Percentiles rank a stretch among this genome's conserved stretches.
phyloP scores from a whole-genome alignment of 1,140 invertebrate genomes.

The Belonocnema kinseyi region DNA sequence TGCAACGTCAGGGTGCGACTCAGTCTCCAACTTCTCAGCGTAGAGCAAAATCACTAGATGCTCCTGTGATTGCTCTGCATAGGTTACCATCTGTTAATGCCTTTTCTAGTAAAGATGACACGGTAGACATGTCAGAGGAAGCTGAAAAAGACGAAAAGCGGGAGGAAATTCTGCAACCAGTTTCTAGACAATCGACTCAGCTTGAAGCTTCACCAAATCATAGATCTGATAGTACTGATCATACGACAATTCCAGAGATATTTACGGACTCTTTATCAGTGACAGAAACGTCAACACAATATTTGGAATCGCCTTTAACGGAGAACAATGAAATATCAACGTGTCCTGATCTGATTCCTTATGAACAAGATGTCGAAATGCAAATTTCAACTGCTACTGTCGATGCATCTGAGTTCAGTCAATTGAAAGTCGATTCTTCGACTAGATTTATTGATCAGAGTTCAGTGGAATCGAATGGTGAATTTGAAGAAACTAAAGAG shows the following conservation, averaged over 20 bases:
- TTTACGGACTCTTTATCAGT: conserved; percentile 69
- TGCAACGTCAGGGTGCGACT: conserved; percentile 84
- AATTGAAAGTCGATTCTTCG: conserved; percentile 57
- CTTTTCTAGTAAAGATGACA: conserved; percentile 92
- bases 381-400: conserved; percentile 34
- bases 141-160: conserved; percentile 76
- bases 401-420: conserved; percentile 47
- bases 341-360: conserved; percentile 65
- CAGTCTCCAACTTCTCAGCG: conserved; percentile 84
- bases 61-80: conserved; percentile 86
- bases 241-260: conserved; percentile 67
- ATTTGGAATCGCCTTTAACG: conserved; percentile 69
- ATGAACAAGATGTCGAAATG: conserved; percentile 62
- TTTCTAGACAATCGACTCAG: conserved; percentile 49
- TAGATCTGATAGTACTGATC: conserved; percentile 68
- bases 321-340: conserved; percentile 68
- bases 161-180: conserved; percentile 60
- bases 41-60: conserved; percentile 88
- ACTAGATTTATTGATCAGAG: conserved; percentile 71
- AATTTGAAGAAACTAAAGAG: conserved; percentile 45
- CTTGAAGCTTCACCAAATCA: conserved; percentile 63
- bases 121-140: conserved; percentile 82
- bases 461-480: conserved; percentile 58
- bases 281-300: conserved; percentile 70
- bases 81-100: conserved; percentile 87